Percentiles rank a stretch among this genome's conserved stretches.
These are phyloP conservation scores for Megathymus violae DNA, from an alignment of 1,140 invertebrate species.

Conservation along the genomic window DNA sequence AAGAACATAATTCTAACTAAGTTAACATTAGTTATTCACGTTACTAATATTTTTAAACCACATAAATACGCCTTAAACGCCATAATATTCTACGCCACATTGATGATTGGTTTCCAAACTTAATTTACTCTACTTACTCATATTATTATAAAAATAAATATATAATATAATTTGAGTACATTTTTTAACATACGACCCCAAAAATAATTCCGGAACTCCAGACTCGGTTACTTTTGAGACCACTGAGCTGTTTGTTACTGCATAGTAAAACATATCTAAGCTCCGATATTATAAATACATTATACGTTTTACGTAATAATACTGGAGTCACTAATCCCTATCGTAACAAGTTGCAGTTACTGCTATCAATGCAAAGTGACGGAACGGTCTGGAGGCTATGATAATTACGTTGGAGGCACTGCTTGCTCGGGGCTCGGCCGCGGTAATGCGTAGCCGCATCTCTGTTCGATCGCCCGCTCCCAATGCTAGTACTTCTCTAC, in stretches of 20 bases:
- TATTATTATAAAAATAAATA: too few relatives aligned
- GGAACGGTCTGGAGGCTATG: conserved; percentile 56
- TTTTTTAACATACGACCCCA: background rate
- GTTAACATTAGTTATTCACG: too few relatives aligned
- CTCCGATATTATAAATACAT: background rate
- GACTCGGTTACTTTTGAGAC: background rate
- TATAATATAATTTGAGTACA: too few relatives aligned
- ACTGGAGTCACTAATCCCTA: background rate
- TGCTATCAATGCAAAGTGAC: conserved; percentile 40
- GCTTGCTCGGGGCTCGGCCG: conserved; percentile 51
- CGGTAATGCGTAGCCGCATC: conserved; percentile 53
- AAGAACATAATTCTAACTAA: too few relatives aligned
- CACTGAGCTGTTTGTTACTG: background rate
- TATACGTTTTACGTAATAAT: background rate
- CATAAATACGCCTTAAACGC: too few relatives aligned
- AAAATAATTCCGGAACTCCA: background rate
- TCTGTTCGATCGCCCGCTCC: conserved; percentile 45
- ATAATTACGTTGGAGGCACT: conserved; percentile 62
- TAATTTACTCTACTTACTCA: too few relatives aligned
- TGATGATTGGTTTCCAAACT: too few relatives aligned
- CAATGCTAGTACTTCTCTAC: conserved; percentile 46
- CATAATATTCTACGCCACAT: too few relatives aligned
- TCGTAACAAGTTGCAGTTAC: conserved; percentile 20
- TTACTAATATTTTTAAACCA: too few relatives aligned
- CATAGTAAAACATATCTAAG: background rate